Evolutionary conservation across 2,113 vertebrate species (phyloP).

Genomic region (Pygoscelis antarcticus): DNA sequence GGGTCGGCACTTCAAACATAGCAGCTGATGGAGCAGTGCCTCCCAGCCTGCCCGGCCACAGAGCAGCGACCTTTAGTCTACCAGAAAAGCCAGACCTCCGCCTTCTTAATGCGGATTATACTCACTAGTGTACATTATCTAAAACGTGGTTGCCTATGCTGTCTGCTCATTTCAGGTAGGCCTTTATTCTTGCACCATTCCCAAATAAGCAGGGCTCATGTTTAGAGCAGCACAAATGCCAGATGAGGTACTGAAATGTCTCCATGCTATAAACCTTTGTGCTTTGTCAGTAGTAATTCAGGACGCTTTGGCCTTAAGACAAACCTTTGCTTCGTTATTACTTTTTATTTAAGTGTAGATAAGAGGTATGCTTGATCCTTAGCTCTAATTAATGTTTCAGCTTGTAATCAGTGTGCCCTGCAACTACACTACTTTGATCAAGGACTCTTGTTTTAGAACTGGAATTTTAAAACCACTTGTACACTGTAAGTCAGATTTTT

Average conservation of each 20-base stretch:
- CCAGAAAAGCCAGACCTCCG: background rate
- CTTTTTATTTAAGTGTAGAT: background rate
- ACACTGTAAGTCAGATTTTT: background rate
- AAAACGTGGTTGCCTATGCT: background rate
- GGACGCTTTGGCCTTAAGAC: background rate
- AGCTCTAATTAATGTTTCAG: background rate
- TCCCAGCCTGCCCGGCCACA: background rate
- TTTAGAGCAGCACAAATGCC: background rate
- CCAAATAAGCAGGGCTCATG: background rate
- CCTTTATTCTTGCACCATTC: background rate
- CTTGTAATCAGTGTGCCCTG: background rate
- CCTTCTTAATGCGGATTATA: background rate
- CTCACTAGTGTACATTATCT: fast-evolving
- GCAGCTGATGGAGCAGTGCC: background rate
- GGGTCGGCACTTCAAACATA: background rate
- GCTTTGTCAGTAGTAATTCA: background rate
- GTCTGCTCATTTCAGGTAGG: background rate
- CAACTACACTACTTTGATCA: slow-evolving; percentile 13
- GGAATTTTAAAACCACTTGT: slow-evolving; percentile 12
- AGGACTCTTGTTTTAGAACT: background rate
- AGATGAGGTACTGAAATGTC: background rate
- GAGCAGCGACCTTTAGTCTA: background rate
- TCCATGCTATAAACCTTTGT: background rate
- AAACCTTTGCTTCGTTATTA: background rate
- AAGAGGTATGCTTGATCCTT: background rate